These are phyloP conservation scores for Petrocephalus schoutedeni DNA, from an alignment of 2,797 vertebrate species.

Conservation along the genomic window DNA sequence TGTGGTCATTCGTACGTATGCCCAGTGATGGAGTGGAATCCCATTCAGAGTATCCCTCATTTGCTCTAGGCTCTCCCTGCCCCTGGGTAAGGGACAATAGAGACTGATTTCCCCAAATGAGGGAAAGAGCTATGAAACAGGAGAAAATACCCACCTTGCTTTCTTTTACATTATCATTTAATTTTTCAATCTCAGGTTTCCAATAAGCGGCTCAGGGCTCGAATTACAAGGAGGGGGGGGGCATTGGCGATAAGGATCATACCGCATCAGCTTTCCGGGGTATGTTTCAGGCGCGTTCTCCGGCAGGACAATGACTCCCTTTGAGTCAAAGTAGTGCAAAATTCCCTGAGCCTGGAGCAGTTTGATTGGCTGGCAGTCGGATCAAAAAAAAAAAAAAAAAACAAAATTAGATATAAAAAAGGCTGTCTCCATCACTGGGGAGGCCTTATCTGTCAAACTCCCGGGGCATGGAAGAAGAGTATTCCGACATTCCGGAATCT, in stretches of 20 bases:
- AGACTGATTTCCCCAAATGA: neutral
- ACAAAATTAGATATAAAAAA: neutral
- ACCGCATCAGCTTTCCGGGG: conserved; percentile 38
- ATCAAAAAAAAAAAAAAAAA: neutral
- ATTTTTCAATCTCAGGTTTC: conserved; percentile 54
- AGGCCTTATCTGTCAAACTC: neutral
- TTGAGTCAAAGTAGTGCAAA: conserved; percentile 41
- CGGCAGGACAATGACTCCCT: conserved; percentile 58
- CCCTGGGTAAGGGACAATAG: conserved; percentile 22
- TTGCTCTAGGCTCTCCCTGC: neutral
- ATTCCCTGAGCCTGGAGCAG: conserved; percentile 45
- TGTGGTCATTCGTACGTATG: neutral
- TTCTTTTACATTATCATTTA: conserved; percentile 15
- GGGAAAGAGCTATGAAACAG: conserved; percentile 10
- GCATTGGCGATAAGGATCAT: conserved; percentile 57
- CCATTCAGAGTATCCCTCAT: neutral
- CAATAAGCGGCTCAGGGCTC: conserved; percentile 64
- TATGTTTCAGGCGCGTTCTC: conserved; percentile 55
- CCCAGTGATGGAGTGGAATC: neutral
- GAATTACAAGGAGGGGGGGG: conserved; percentile 64
- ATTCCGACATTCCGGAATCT: neutral
- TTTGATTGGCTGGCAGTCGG: conserved; percentile 30
- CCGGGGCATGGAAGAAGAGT: neutral
- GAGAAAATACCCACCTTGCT: conserved; percentile 24
- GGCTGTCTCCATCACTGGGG: neutral